Base-by-base conservation (phyloP, 2,888 invertebrate species). In the Dusona sp. region DNA sequence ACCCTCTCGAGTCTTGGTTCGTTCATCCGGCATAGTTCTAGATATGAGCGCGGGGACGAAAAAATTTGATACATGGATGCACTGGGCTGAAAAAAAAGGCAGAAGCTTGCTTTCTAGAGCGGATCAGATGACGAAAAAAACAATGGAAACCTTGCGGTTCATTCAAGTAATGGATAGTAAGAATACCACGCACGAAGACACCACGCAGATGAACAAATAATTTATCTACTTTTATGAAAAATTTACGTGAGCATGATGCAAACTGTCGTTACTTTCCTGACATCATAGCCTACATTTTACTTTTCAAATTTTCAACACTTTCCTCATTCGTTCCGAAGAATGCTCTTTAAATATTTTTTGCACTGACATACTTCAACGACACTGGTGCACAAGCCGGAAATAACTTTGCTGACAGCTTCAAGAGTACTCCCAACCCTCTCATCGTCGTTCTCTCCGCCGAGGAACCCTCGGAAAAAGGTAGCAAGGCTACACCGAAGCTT, bases 1-100 rank as follows among this genome's bases (percentile, higher is more conserved):
- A 78, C 61, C 81, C 88, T 88, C 87, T 87, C 88, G 88, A 87
- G 90, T 90, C 85, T 83, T 89, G 86, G 90, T 74, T 89, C 90
- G 88, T 84, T 91, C 90, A 87, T 87, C 89, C 87, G 88, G 78
- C 65, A 72, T 67, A 74, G 74, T 73, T 65, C 65, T 75, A 65
- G 74, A 84, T 88, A 85, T 85, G 72, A 64, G 64, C 79, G 61
- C 79, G 84, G 67, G 38, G 79, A 42, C 25, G 74, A 81, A 84
- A n/a, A 48, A 19, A 22, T 29, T 36, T 33, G n/a, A 13, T 72
- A 54, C 11, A 29, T 45, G 8, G 11, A 13, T 2, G 42, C 1
- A 42, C 13, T 42, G 11, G 11, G 38, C 38, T 38, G 38, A 9
- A 3, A 42, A 42, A 42, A 11, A 42, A 42, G 3, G 11, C 2